Evolutionary conservation across 2,888 invertebrate genomes (phyloP), one percentile per base, ranked within the genome.

Genomic region (Zygaena filipendulae): DNA sequence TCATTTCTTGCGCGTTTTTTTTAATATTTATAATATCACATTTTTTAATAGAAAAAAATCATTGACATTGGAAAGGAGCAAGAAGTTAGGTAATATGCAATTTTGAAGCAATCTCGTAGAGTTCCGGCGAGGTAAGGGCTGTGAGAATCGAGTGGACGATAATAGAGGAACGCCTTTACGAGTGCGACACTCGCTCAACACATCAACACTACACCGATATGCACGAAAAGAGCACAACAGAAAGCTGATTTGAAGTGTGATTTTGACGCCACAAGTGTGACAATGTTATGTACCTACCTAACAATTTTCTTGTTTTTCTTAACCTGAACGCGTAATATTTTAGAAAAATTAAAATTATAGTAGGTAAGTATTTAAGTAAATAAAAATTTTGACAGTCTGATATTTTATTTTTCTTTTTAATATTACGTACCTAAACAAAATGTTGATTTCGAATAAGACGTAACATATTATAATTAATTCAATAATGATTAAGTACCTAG

Each of bases 151-250:
- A 58, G 56, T 59, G 58, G 54, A 52, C 62, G 59, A 61, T 71
- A 69, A 72, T 69, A 70, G 66, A 63, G 59, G 57, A 60, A 54
- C 60, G 58, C 49, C 62, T 74, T 74, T 71, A 74, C 69, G 74
- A 71, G 58, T 55, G 58, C 56, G 54, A 62, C 66, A 63, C 62
- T 59, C 67, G 61, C 56, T 63, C 59, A 54, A 56, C 67, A 71
- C 68, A 66, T 71, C 68, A 61, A 67, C 64, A 66, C 64, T 42
- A 53, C 49, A 54, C 56, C 50, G 51, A 49, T 44, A 42, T 43
- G 40, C 40, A n/a, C 41, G 40, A 35, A 33, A 32, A 32, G 27
- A 24, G 30, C 10, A 16, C 14, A 25, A 11, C 11, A 18, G 18
- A 31, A 44, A 53, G 60, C 34, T 36, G 49, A 18, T 9, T 4